Conservation (phyloP, 2,113 vertebrate genomes). For the Diadophis punctatus region DNA sequence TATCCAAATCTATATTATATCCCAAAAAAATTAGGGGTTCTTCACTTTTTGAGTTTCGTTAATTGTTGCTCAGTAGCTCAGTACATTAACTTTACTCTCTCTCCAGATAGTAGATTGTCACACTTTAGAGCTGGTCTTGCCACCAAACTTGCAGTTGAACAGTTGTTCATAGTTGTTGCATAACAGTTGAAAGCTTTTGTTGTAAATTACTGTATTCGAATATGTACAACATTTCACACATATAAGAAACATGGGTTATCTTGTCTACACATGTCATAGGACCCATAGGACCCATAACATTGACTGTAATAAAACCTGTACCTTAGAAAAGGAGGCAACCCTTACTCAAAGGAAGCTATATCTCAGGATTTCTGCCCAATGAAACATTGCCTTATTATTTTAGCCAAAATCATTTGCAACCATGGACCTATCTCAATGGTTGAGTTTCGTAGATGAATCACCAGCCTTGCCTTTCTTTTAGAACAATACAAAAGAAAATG, state of each 20-base stretch:
- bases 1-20: no score
- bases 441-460: fast-evolving
- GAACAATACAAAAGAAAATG: conserved; percentile 1
- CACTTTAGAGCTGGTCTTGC: background rate
- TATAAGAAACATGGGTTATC: background rate
- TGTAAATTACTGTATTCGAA: background rate
- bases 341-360: conserved; percentile 7
- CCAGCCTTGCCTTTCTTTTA: background rate
- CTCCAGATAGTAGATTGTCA: background rate
- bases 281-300: background rate
- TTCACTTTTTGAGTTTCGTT: background rate
- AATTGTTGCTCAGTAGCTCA: background rate
- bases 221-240: background rate
- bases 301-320: background rate
- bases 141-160: background rate
- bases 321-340: background rate
- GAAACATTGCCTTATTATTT: conserved; percentile 16
- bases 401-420: background rate
- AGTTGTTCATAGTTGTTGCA: background rate
- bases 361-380: background rate
- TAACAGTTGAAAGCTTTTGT: background rate
- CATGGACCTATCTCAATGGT: background rate
- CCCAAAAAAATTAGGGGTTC: background rate
- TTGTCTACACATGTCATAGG: background rate
- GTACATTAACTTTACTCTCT: background rate